Base-by-base conservation (phyloP, 2,797 vertebrate species). In the Molothrus ater region DNA sequence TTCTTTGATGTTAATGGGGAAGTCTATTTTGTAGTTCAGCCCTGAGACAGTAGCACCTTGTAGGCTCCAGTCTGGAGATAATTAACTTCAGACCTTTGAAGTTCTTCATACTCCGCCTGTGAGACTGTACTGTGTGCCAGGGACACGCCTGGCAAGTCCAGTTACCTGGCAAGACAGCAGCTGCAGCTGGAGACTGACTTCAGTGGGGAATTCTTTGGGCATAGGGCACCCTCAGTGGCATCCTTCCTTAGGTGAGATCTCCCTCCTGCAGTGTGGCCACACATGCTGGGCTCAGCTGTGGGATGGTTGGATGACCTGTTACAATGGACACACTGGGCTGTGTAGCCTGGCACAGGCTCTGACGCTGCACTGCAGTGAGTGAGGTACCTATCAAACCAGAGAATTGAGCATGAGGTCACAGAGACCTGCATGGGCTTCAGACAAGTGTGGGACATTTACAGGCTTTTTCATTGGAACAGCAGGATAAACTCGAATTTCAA, bases 321-420 rank as follows among this genome's bases (percentile, higher is more conserved):
- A 19, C 18, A 45, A 8, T 0, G 0, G 45, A 19, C 0, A 9
- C 40, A 5, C 22, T 9, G 38, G 32, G 10, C 6, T 38, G 26
- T 0, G 1, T 3, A 42, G 36, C n/a, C 0, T 0, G 48, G n/a
- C 25, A 17, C n/a, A 17, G 65, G n/a, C 15, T 86, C 25, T 48
- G 31, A 24, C 9, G 42, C 40, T 79, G 20, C 31, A 8, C 21
- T 78, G 54, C 34, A 21, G 7, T 11, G 42, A 0, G 2, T 6
- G 42, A 71, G 25, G 43, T n/a, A 69, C 32, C 66, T 57, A 7
- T 7, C 28, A 22, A 53, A 34, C 3, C 42, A 38, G 29, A 75
- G 45, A 25, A 42, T 11, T 5, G 34, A 85, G 36, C 50, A 26
- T 32, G 36, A 42, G 34, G 5, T 42, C 24, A 69, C 42, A 25